Conservation (phyloP, 2,888 invertebrate species). For the Mesochorus sp. region DNA sequence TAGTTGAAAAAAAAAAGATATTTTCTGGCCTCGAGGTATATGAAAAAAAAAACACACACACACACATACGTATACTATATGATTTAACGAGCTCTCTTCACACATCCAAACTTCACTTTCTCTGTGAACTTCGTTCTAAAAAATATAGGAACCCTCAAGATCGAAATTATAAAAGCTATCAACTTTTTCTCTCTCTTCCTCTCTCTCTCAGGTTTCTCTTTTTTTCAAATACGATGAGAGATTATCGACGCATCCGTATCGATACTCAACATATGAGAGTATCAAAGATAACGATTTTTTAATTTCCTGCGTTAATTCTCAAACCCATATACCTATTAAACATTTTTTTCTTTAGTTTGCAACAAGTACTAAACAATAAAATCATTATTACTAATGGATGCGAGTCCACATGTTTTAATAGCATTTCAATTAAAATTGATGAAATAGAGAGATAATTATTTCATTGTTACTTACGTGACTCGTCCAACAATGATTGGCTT, state of each 20-base stretch:
- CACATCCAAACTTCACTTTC: slow-evolving; percentile 19
- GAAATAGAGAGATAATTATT: too few relatives aligned
- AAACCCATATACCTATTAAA: too few relatives aligned
- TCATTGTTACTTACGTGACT: too few relatives aligned
- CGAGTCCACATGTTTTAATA: too few relatives aligned
- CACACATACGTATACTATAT: too few relatives aligned
- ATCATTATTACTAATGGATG: too few relatives aligned
- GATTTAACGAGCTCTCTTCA: slow-evolving; percentile 22
- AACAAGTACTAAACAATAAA: too few relatives aligned
- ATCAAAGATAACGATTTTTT: neutral
- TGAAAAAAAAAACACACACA: slow-evolving; percentile 34
- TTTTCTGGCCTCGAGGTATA: slow-evolving; percentile 12
- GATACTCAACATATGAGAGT: neutral
- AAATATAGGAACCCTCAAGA: neutral
- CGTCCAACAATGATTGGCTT: too few relatives aligned
- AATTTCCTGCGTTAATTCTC: neutral
- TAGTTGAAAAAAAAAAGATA: slow-evolving; percentile 9
- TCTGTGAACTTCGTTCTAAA: neutral
- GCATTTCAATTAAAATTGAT: neutral
- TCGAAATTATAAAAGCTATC: neutral
- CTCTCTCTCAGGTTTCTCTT: too few relatives aligned
- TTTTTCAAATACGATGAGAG: neutral
- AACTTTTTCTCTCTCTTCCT: too few relatives aligned
- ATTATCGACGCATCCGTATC: slow-evolving; percentile 4
- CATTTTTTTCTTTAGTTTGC: too few relatives aligned